Conservation (phyloP, 2,888 invertebrate species). For the Caenorhabditis doughertyi region DNA sequence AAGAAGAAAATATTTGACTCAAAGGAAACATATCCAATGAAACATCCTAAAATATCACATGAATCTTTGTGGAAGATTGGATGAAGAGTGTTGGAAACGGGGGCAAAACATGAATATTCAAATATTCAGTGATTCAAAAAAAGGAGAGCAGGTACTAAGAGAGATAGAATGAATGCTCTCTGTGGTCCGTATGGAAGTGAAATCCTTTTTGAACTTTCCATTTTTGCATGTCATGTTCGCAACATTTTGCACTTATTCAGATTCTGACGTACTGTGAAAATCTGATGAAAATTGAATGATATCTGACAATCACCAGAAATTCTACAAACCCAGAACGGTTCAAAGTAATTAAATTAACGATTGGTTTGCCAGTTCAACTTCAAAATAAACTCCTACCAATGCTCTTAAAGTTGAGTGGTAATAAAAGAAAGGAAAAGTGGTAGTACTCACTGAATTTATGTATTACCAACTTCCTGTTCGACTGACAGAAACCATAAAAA, state of each 20-base stretch:
- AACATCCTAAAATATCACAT: slow-evolving; percentile 41
- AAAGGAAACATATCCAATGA: slow-evolving; percentile 18
- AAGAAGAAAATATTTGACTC: background rate
- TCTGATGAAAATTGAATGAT: no score
- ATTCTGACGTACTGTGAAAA: background rate
- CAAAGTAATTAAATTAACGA: no score
- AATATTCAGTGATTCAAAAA: slow-evolving; percentile 33
- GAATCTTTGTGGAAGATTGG: slow-evolving; percentile 26
- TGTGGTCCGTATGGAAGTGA: slow-evolving; percentile 38
- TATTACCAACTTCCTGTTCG: slow-evolving; percentile 34
- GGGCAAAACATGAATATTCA: slow-evolving; percentile 47
- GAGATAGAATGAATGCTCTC: slow-evolving; percentile 31
- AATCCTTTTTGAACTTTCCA: slow-evolving; percentile 21
- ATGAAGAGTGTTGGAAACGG: slow-evolving; percentile 19
- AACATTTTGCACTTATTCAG: background rate
- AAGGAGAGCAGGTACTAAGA: slow-evolving; percentile 22
- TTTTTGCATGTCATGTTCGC: slow-evolving; percentile 31
- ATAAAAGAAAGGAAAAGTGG: slow-evolving; percentile 13
- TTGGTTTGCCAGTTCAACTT: background rate
- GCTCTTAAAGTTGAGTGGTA: background rate
- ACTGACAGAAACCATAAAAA: background rate
- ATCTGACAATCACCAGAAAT: no score
- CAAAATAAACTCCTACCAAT: background rate
- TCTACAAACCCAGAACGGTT: no score
- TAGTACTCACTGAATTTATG: slow-evolving; percentile 25